Evolutionary conservation across 2,888 invertebrate species (phyloP), one percentile per base, ranked within the genome.

Genomic region (Epirrhoe tristata): DNA sequence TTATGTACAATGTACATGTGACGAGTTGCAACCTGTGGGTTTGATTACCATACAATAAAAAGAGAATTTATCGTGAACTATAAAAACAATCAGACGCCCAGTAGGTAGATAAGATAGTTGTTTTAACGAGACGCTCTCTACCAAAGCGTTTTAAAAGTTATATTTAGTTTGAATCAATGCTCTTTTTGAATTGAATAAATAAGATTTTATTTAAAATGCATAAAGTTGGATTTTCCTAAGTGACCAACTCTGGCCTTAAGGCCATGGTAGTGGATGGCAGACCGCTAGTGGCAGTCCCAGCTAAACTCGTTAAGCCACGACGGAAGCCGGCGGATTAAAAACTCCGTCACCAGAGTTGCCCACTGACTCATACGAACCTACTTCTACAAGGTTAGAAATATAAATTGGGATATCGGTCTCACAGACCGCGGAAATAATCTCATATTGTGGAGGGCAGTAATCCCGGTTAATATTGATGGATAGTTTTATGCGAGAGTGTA

Each of bases 401-500:
- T 58, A 63, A 58, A 58, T 63, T 58, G 6, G 48, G 62, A 14
- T 46, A 39, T 55, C 32, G 67, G 63, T 69, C 56, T 59, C 50
- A 58, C 54, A 51, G 64, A 67, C 65, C 63, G 57, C 50, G 57
- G 54, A 56, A 58, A 60, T 70, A 65, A 70, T 61, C 69, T 63
- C 52, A 50, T 61, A 62, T 66, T 66, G 61, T 58, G 53, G 63
- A 63, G 56, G 43, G 56, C 39, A 53, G 39, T 70, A 66, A 71
- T 68, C 66, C 68, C 48, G 58, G 60, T 61, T 71, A 62, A 66
- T 69, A 71, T 66, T 61, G 67, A 64, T 43, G 60, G 64, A 67
- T 68, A 66, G 67, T 50, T 59, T 48, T 39, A 73, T 71, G 71
- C 74, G 68, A 73, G 71, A 70, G 67, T 7, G 63, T 55, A 53